phyloP scores from a whole-genome alignment of 2,797 vertebrate species.

The Spinus olivaceus region DNA sequence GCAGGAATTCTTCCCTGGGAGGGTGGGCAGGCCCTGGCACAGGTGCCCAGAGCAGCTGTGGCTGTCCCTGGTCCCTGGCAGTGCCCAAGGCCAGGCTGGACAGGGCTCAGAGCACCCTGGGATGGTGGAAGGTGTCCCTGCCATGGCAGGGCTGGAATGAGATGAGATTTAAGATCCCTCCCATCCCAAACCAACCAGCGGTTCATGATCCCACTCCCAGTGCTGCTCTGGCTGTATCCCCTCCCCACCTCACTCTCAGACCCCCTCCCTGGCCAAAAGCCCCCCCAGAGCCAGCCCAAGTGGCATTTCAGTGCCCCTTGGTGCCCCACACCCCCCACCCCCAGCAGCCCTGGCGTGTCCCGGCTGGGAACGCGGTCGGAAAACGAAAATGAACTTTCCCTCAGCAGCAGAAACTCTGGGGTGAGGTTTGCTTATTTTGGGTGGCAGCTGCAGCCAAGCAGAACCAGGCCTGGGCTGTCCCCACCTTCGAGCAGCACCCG shows the following conservation, averaged over 20 bases:
- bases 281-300: neutral
- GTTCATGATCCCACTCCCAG: accelerated
- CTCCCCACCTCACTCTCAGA: accelerated
- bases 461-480: conserved; percentile 33
- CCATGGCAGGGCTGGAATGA: accelerated
- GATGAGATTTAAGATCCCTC: neutral
- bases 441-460: conserved; percentile 39
- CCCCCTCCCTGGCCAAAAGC: neutral
- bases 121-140: accelerated
- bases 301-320: accelerated
- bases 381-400: conserved; percentile 34
- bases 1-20: accelerated
- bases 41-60: neutral
- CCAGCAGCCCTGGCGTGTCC: neutral
- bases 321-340: neutral
- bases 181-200: neutral
- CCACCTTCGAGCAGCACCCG: neutral
- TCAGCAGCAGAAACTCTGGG: neutral
- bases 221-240: neutral
- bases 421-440: conserved; percentile 19
- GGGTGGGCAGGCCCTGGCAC: neutral
- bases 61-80: neutral
- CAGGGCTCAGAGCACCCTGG: accelerated
- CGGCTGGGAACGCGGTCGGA: neutral
- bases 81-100: neutral